Conservation (phyloP, 2,888 invertebrate genomes). For the Amaurobius ferox region DNA sequence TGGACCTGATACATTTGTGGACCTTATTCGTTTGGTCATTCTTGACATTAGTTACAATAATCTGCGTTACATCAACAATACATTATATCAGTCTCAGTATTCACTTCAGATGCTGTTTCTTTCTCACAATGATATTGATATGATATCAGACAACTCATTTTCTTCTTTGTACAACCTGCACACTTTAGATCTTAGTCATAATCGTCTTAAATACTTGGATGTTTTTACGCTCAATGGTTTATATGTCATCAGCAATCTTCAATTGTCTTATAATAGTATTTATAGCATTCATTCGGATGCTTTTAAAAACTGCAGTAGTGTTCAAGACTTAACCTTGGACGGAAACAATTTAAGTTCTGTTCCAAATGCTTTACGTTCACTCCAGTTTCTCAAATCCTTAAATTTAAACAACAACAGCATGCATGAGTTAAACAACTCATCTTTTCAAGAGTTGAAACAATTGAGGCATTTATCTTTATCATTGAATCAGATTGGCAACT, state of each 20-base stretch:
- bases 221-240: conserved; percentile 91
- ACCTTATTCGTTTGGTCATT: conserved; percentile 90
- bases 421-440: conserved; percentile 86
- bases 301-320: conserved; percentile 91
- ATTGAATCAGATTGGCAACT: conserved; percentile 90
- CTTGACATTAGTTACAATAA: conserved; percentile 90
- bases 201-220: conserved; percentile 89
- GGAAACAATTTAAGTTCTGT: conserved; percentile 89
- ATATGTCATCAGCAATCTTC: conserved; percentile 89
- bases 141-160: conserved; percentile 91
- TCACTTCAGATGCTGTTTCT: conserved; percentile 90
- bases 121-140: conserved; percentile 89
- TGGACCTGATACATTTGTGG: conserved; percentile 89
- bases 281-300: conserved; percentile 91
- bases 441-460: conserved; percentile 89
- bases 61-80: conserved; percentile 87
- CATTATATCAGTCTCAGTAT: conserved; percentile 90
- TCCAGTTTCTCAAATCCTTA: conserved; percentile 90
- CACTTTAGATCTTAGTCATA: conserved; percentile 90
- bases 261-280: conserved; percentile 90
- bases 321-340: conserved; percentile 92
- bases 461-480: conserved; percentile 92
- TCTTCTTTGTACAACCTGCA: conserved; percentile 94
- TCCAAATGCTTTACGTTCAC: conserved; percentile 88
- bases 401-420: conserved; percentile 95